Base-by-base conservation (phyloP, 1,140 invertebrate species). In the Phymastichus coffea region DNA sequence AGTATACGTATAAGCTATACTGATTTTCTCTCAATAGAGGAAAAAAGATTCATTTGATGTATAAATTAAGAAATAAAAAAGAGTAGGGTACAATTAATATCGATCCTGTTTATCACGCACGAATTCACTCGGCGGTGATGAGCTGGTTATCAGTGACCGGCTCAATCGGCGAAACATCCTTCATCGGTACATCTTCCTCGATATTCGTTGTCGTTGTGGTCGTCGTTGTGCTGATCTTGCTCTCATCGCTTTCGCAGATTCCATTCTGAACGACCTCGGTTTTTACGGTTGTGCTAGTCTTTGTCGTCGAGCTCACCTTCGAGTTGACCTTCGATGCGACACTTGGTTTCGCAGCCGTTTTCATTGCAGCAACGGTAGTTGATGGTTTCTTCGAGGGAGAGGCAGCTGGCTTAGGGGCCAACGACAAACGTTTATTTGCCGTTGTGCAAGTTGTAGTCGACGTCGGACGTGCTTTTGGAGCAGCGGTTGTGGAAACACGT, bases 101-200 rank as follows among this genome's bases (percentile, higher is more conserved):
- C 4, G 17, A n/a, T 17, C 38, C 38, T 40, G 10, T 40, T 17
- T 9, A 6, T 17, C 10, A n/a, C n/a, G 15, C 17, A 33, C 22
- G 22, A 22, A 37, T 30, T 77, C 72, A 80, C 66, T 80, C 76
- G n/a, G 72, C 67, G 40, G 66, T 70, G 53, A 79, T 76, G 26
- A 79, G 65, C 30, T 80, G 78, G 64, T 80, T 80, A 19, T 80
- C 77, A 52, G 71, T 74, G 33, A 72, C 65, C 0, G 70, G 49
- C 4, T 67, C 64, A 9, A 78, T 63, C 4, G 75, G 75, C 2
- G 77, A 77, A 4, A 74, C 37, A 41, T 80, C 78, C 38, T 80
- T 79, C 23, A 72, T 69, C 2, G 71, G 72, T 1, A 77, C 67
- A 44, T 78, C 73, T 19, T 78, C 75, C n/a, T 72, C 72, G 35